Evolutionary conservation across 2,113 vertebrate genomes (phyloP).

Genomic region (Gnathonemus echidnorhynchus): DNA sequence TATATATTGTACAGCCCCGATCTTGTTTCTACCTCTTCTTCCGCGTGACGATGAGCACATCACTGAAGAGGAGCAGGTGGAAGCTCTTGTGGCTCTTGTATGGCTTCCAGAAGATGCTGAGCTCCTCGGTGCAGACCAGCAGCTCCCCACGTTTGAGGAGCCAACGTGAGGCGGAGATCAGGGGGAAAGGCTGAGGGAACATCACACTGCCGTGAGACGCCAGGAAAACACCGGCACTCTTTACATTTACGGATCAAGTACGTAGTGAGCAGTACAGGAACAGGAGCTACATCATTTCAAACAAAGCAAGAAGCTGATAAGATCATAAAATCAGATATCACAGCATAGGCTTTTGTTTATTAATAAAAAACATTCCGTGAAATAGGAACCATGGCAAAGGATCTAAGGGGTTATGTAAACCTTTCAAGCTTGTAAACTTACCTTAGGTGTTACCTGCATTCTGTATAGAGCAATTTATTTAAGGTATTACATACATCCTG

Average conservation of each 20-base stretch:
- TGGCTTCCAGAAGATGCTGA: slow-evolving; percentile 74
- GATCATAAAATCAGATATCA: neutral
- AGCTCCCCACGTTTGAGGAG: slow-evolving; percentile 82
- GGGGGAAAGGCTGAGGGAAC: slow-evolving; percentile 67
- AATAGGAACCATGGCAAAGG: neutral
- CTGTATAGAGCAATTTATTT: neutral
- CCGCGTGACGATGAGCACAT: slow-evolving; percentile 84
- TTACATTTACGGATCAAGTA: neutral
- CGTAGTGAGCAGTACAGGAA: neutral
- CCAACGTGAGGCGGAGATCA: slow-evolving; percentile 85
- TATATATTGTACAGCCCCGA: neutral
- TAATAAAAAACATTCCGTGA: neutral
- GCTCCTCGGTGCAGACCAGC: slow-evolving; percentile 62
- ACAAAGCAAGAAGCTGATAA: neutral
- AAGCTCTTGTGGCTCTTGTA: slow-evolving; percentile 63
- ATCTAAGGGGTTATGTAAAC: neutral
- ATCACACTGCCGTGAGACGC: neutral
- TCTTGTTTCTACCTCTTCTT: slow-evolving; percentile 72
- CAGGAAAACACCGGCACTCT: no score
- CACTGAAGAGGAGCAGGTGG: slow-evolving; percentile 86
- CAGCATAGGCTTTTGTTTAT: neutral
- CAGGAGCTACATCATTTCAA: neutral
- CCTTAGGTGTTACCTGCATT: neutral
- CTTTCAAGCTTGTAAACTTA: neutral
- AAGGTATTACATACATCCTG: neutral